Base-by-base conservation (phyloP, 2,113 vertebrate species). In the Uropsilus gracilis region DNA sequence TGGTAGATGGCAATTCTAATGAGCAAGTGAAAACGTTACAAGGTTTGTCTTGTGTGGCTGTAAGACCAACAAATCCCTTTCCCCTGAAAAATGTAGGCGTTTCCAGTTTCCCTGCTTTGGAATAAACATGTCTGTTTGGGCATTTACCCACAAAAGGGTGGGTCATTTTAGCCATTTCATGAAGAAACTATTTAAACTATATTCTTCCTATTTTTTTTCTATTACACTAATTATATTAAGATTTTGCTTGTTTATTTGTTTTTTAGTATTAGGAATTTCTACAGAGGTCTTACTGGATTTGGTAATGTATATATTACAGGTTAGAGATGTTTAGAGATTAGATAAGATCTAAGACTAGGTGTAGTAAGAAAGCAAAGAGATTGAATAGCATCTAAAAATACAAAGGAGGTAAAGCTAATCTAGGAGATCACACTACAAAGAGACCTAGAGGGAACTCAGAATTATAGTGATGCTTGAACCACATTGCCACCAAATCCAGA, bases 221-320 rank as follows among this genome's bases (percentile, higher is more conserved):
- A n/a, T n/a, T n/a, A n/a, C n/a, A n/a, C n/a, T n/a, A n/a, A n/a
- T n/a, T n/a, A n/a, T n/a, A n/a, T n/a, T n/a, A n/a, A n/a, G n/a
- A n/a, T n/a, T n/a, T n/a, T n/a, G n/a, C n/a, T n/a, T n/a, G n/a
- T n/a, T n/a, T n/a, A n/a, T n/a, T n/a, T n/a, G n/a, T n/a, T n/a
- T n/a, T n/a, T n/a, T n/a, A n/a, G n/a, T n/a, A n/a, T n/a, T 61
- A 46, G 10, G 46, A 20, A 4, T 66, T 73, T 89, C 4, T 32
- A 9, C 11, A 18, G 24, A 73, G 26, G 7, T 8, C 46, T n/a
- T 39, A 13, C 13, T 16, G 2, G 26, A 22, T 64, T 61, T 4
- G 9, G 4, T 37, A 30, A 53, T 2, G 3, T 26, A 1, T 32
- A n/a, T 6, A 53, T 1, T 13, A 13, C n/a, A n/a, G n/a, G n/a